phyloP scores from a whole-genome alignment of 1,140 invertebrate genomes.

The Steinernema khuongi region DNA sequence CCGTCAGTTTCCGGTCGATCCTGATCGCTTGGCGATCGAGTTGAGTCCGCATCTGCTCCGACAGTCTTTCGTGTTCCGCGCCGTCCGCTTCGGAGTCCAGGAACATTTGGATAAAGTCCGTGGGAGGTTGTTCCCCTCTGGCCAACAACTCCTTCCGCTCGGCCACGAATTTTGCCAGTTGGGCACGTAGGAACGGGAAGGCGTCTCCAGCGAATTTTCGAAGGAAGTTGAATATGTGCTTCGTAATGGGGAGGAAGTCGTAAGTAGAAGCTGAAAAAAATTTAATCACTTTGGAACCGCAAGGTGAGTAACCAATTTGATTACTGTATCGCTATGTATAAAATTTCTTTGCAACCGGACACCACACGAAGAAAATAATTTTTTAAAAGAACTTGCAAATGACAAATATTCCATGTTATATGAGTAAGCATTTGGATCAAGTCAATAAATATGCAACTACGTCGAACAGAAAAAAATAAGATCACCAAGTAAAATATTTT shows the following conservation, averaged over 20 bases:
- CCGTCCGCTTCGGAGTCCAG: neutral
- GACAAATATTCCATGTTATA: no score
- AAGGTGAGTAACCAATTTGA: no score
- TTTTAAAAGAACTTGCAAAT: no score
- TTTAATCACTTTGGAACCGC: no score
- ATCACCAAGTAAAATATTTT: no score
- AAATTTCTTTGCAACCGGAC: no score
- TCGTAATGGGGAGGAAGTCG: neutral
- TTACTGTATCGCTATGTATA: no score
- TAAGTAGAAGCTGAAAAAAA: neutral
- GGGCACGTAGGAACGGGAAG: neutral
- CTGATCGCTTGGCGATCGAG: neutral
- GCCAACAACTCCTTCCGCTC: neutral
- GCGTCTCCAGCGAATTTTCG: neutral
- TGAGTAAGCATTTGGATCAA: no score
- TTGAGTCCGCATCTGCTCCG: conserved; percentile 2
- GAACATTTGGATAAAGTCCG: neutral
- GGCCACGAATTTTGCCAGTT: neutral
- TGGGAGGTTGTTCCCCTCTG: neutral
- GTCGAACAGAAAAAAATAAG: no score
- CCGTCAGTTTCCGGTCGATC: neutral
- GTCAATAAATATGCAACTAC: no score
- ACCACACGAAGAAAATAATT: no score
- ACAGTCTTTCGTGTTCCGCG: neutral
- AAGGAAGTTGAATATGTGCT: neutral